Evolutionary conservation across 1,140 invertebrate species (phyloP).

Genomic region (Teleopsis dalmanni): DNA sequence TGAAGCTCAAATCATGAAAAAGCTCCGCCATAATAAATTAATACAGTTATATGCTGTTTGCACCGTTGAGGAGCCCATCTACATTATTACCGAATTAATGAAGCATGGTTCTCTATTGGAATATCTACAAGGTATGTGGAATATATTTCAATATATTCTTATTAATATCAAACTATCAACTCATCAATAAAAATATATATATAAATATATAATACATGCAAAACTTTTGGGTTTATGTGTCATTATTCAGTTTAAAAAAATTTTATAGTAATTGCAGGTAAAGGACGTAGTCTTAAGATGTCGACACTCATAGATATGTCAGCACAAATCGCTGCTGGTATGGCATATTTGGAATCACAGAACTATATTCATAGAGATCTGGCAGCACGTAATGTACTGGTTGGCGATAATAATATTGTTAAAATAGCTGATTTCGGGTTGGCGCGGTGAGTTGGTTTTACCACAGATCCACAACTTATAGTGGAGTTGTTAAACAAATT

Average conservation of each 20-base stretch:
- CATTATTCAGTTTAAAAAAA: constrained; percentile 23
- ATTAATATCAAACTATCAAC: not conserved
- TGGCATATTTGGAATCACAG: constrained; percentile 98
- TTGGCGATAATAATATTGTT: constrained; percentile 90
- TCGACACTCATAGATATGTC: constrained; percentile 96
- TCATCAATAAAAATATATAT: not conserved
- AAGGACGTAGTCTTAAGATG: constrained; percentile 83
- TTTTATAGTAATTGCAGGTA: constrained; percentile 55
- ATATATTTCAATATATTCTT: not conserved
- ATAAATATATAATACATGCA: not conserved
- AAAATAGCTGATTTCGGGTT: constrained; percentile 96
- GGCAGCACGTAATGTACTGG: constrained; percentile 92
- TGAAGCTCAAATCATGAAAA: constrained; percentile 99
- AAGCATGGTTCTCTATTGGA: constrained; percentile 91
- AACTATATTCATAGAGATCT: constrained; percentile 98
- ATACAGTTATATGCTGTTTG: constrained; percentile 98
- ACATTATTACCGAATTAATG: constrained; percentile 99
- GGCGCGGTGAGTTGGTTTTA: constrained; percentile 64
- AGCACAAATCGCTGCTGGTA: constrained; percentile 96
- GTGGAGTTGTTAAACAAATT: too few species aligned
- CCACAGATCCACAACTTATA: too few species aligned
- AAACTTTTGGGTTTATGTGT: not conserved
- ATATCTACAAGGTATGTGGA: constrained; percentile 72
- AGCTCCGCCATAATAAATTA: constrained; percentile 89
- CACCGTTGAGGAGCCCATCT: constrained; percentile 96